phyloP scores from a whole-genome alignment of 2,113 vertebrate species.

The Xiphophorus hellerii region DNA sequence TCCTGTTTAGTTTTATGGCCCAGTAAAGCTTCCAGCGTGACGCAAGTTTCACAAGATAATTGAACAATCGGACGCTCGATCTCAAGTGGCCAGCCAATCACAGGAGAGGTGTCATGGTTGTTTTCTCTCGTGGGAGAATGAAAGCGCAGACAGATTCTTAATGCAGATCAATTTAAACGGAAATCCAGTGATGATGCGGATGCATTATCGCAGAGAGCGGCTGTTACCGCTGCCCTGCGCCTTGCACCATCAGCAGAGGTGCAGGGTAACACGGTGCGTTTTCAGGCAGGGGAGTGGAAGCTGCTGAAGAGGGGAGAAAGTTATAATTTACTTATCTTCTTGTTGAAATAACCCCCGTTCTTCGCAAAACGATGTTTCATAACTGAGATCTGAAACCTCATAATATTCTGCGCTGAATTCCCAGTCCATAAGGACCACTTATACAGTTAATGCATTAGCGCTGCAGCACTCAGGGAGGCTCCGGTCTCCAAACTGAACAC shows the following conservation, averaged over 20 bases:
- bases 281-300: background rate
- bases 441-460: background rate
- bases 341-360: conserved; percentile 5
- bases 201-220: conserved; percentile 41
- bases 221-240: conserved; percentile 4
- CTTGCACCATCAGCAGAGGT: conserved; percentile 17
- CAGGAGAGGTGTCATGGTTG: conserved; percentile 18
- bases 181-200: conserved; percentile 53
- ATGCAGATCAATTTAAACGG: conserved; percentile 34
- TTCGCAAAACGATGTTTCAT: background rate
- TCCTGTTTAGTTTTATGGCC: conserved; percentile 29
- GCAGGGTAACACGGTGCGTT: conserved; percentile 22
- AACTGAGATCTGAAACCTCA: conserved; percentile 1
- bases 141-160: conserved; percentile 22
- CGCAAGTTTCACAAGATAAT: conserved; percentile 33
- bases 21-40: conserved; percentile 34
- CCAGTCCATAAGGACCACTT: background rate
- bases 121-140: conserved; percentile 21
- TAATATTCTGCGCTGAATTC: conserved; percentile 9
- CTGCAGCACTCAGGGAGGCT: background rate
- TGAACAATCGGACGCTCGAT: conserved; percentile 59
- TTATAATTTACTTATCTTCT: conserved; percentile 12
- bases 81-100: conserved; percentile 40
- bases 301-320: conserved; percentile 1
- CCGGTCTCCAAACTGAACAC: conserved; percentile 2